Conservation (phyloP, 1,140 invertebrate genomes). For the Arion vulgaris region DNA sequence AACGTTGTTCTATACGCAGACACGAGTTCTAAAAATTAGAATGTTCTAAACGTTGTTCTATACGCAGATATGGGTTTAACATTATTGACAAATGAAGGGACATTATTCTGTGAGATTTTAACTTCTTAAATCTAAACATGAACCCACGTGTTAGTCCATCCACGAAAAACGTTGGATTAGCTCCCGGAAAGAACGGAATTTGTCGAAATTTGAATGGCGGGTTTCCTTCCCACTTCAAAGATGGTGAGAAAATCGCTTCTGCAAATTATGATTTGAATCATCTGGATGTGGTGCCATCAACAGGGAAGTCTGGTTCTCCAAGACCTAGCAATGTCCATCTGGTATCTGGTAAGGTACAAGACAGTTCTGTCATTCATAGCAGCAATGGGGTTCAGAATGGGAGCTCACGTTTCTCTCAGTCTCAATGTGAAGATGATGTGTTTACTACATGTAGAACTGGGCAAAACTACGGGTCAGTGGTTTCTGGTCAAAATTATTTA, state of each 20-base stretch:
- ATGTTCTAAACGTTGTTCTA: too few relatives aligned
- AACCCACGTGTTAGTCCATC: slow-evolving; percentile 30
- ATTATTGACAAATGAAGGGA: too few relatives aligned
- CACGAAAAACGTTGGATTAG: not conserved
- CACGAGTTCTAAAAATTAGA: too few relatives aligned
- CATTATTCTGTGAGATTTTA: not conserved
- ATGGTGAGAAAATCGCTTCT: not conserved
- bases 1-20: too few relatives aligned
- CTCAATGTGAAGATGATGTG: not conserved
- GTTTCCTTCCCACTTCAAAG: slow-evolving; percentile 25
- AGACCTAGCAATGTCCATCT: not conserved
- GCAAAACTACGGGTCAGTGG: not conserved
- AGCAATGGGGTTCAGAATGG: not conserved
- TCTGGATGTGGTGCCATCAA: slow-evolving; percentile 8
- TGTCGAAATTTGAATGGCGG: slow-evolving; percentile 14
- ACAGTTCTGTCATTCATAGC: not conserved
- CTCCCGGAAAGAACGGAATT: slow-evolving; percentile 19
- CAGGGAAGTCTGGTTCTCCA: not conserved
- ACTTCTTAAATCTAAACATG: not conserved
- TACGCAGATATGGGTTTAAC: too few relatives aligned
- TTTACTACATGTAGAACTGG: not conserved
- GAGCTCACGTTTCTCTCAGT: not conserved
- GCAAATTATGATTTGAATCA: slow-evolving; percentile 20
- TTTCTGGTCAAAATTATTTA: not conserved
- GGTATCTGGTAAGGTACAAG: not conserved